Evolutionary conservation across 2,797 vertebrate genomes (phyloP), one percentile per base, ranked within the genome.

Genomic region (Synaphobranchus kaupii): DNA sequence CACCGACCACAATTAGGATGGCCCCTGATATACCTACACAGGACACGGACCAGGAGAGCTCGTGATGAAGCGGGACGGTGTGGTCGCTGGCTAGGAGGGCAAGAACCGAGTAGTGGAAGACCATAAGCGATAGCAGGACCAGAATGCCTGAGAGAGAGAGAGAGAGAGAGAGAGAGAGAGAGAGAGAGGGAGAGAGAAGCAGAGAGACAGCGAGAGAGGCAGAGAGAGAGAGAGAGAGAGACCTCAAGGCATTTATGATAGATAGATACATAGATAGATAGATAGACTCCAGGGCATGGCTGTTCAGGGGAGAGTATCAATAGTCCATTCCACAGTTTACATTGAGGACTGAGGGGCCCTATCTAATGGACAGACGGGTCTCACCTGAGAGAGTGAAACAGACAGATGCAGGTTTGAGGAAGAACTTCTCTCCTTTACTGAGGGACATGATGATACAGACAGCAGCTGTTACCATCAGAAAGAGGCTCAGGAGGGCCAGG

Each of bases 361-460:
- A 78, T 22, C 8, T 10, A 44, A 78, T 47, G 13, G 39, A 48
- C n/a, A 22, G 60, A 71, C 2, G 44, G 13, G 10, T 25, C 93
- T 90, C 91, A 98, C 97, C 97, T 93, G 97, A 96, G 85, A 97
- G 91, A 25, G 95, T 95, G 60, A 98, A 97, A 93, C 96, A 98
- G 90, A 95, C 87, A 0, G 97, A 96, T 0, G 97, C 97, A 0
- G 97, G 97, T 84, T 97, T 97, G 80, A 98, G 94, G 90, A 98
- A 97, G 94, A 97, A 97, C 8, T 96, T 92, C 4, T 96, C 96
- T 0, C 96, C 95, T 93, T 97, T 98, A 87, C 96, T 97, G 91
- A 98, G 94, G 48, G 96, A 91, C 97, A 96, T 97, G 91, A 94
- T 95, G 94, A 97, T 93, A 90, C 96, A 98, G 83, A 97, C 93